Percentiles rank a stretch among this genome's conserved stretches.
Evolutionary conservation across 2,797 vertebrate genomes (phyloP).

Genomic region (Rhinoraja longicauda): DNA sequence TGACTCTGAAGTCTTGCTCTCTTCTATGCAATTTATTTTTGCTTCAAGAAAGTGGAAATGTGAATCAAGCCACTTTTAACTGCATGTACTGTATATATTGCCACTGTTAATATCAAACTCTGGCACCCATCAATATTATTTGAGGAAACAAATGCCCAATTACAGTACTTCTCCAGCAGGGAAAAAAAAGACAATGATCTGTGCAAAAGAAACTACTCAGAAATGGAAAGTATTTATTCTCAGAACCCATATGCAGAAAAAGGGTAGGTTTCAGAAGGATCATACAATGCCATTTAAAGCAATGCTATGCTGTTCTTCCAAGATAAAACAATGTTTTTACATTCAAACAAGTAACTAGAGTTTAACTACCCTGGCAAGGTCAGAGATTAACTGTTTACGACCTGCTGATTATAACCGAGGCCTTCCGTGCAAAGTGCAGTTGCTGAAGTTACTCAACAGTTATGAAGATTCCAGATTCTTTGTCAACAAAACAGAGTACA

Average conservation of each 20-base stretch:
- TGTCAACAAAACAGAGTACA: background rate
- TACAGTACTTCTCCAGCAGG: background rate
- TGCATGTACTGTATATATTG: background rate
- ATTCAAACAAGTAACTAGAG: background rate
- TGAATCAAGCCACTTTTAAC: background rate
- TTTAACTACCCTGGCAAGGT: background rate
- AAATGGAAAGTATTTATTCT: background rate
- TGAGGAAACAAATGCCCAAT: background rate
- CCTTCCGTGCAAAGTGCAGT: background rate
- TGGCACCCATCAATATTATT: background rate
- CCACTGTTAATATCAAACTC: background rate
- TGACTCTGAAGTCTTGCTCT: no score
- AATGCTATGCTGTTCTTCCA: background rate
- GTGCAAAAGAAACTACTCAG: background rate
- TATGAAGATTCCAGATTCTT: background rate
- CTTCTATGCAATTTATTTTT: background rate
- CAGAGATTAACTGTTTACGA: background rate
- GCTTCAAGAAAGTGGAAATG: background rate
- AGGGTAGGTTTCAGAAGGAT: background rate
- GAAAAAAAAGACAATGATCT: background rate
- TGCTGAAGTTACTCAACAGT: background rate
- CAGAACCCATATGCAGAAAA: background rate
- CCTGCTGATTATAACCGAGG: background rate
- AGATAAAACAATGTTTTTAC: background rate
- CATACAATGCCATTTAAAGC: background rate